Conservation (phyloP, 2,113 vertebrate species). For the Acinonyx jubatus region DNA sequence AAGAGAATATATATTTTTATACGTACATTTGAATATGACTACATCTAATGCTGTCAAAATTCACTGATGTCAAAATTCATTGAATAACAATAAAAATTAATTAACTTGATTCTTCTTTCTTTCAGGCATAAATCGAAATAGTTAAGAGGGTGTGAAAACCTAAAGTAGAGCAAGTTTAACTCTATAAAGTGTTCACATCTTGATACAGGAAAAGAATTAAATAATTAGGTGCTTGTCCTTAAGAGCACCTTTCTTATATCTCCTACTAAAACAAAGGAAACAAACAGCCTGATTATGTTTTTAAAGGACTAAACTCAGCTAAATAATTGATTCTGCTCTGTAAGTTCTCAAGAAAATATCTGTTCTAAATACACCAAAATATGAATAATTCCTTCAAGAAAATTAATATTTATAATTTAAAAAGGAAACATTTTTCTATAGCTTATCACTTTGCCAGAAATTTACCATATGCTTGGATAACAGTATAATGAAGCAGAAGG, state of each 20-base stretch:
- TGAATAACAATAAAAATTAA: constrained; percentile 42
- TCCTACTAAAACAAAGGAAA: background rate
- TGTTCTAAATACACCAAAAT: background rate
- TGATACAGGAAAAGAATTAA: constrained; percentile 21
- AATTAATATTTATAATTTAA: constrained; percentile 12
- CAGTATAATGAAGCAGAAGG: background rate
- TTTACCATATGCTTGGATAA: background rate
- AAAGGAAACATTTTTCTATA: constrained; percentile 23
- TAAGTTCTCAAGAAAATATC: background rate
- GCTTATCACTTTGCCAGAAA: background rate
- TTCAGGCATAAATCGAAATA: constrained; percentile 43
- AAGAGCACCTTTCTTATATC: constrained; percentile 2
- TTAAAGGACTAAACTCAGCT: constrained; percentile 5
- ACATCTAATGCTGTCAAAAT: constrained; percentile 13
- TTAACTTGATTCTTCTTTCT: background rate
- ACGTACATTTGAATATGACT: background rate
- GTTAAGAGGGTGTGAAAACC: background rate
- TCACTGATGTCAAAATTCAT: background rate
- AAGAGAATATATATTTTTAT: constrained; percentile 4
- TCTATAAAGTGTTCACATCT: background rate
- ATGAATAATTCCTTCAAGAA: background rate
- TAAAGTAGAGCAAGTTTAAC: background rate
- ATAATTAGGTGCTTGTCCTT: background rate
- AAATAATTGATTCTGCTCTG: background rate
- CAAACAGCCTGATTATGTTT: background rate